Evolutionary conservation across 2,113 vertebrate species (phyloP).

Genomic region (Eira barbara): DNA sequence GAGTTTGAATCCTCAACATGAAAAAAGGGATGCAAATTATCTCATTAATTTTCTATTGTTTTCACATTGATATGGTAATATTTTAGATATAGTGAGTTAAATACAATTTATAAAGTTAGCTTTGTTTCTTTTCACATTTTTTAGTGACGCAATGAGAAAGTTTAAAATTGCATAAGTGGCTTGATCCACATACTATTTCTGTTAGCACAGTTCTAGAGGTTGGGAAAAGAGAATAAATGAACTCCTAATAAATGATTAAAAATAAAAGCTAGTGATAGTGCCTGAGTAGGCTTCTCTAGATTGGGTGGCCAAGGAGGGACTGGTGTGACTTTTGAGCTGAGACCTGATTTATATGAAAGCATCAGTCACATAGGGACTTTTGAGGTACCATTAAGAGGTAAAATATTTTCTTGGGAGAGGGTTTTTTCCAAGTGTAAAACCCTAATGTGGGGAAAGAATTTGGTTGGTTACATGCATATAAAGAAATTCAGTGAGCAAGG

Average conservation of each 20-base stretch:
- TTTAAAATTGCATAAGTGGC: not conserved
- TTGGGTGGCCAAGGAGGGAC: not conserved
- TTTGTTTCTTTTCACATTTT: not conserved
- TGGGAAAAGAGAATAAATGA: not conserved
- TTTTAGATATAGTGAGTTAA: not conserved
- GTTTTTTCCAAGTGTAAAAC: not conserved
- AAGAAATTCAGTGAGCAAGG: not conserved
- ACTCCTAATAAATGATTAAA: not conserved
- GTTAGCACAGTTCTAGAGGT: not conserved
- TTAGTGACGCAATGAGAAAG: not conserved
- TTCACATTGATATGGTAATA: conserved; percentile 12
- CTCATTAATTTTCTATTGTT: not conserved
- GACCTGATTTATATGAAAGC: not conserved
- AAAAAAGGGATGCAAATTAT: not conserved
- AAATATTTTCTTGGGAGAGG: not conserved
- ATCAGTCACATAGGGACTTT: not conserved
- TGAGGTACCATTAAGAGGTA: not conserved
- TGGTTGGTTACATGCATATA: not conserved
- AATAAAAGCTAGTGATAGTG: not conserved
- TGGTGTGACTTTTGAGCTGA: not conserved
- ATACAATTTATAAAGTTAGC: conserved; percentile 20
- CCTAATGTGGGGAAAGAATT: not conserved
- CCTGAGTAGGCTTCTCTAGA: not conserved
- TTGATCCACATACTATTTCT: not conserved
- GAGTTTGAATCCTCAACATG: not conserved